Base-by-base conservation (phyloP, 2,113 vertebrate genomes). In the Pluvialis apricaria region DNA sequence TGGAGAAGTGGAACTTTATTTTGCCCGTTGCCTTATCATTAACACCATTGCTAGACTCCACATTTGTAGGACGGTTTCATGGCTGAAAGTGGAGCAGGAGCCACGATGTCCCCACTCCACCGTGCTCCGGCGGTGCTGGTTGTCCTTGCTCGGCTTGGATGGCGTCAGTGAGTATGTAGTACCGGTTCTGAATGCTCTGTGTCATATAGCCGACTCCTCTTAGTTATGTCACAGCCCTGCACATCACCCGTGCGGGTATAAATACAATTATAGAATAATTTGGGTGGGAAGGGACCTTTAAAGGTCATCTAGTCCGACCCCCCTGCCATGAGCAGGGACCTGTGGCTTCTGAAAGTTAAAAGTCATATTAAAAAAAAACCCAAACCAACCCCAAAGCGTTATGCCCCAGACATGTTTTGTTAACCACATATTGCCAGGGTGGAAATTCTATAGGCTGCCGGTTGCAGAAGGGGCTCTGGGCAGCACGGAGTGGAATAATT, bases 1-100 rank as follows among this genome's bases (percentile, higher is more conserved):
- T 62, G 62, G 32, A 58, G 38, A 49, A n/a, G n/a, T 10, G 38
- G 6, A 11, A 6, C 47, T 55, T 13, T 14, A 6, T 72, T 84
- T 34, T 52, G 15, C 34, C 61, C 2, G 0, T 22, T 66, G 31
- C 29, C 68, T 79, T 66, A 42, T 32, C 34, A 6, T 60, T 54
- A 52, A 31, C 42, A 3, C 52, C 26, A 1, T 28, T 52, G 25
- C 29, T 25, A 55, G 6, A 25, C 58, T 84, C 25, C 12, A 5
- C 6, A 2, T 54, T 54, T 3, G 1, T 20, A 10, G 38, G 11
- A 13, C 8, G 44, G 5, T 51, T 89, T 83, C 1, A 0, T 5
- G 32, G 13, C 38, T 69, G 58, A 75, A 86, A 7, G 42, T 12
- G 40, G 42, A 60, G 58, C 20, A 38, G 29, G 45, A 54, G 16